Conservation (phyloP, 2,888 invertebrate species). For the Caradrina kadenii region DNA sequence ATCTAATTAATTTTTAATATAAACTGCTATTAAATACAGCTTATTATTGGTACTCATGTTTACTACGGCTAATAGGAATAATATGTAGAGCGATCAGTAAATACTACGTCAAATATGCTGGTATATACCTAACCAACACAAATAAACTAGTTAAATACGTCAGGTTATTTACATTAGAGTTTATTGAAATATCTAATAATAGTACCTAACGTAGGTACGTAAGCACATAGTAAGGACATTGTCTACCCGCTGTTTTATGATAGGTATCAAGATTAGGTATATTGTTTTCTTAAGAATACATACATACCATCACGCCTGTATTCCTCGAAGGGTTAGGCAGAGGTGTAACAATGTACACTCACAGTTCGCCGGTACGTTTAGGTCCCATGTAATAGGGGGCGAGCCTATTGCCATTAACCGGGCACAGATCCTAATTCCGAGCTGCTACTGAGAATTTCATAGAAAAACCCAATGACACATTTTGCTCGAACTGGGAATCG, state of each 20-base stretch:
- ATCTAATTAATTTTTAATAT: conserved; percentile 29
- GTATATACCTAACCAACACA: conserved; percentile 34
- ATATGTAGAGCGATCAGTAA: conserved; percentile 43
- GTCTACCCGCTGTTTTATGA: not conserved
- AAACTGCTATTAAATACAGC: conserved; percentile 33
- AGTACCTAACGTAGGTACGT: not conserved
- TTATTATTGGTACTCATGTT: conserved; percentile 28
- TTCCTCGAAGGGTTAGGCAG: no score
- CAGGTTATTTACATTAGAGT: conserved; percentile 34
- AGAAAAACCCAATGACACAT: no score
- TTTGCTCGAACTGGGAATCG: no score
- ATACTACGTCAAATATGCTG: conserved; percentile 44
- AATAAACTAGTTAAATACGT: conserved; percentile 45
- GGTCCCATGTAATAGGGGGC: no score
- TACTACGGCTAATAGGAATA: conserved; percentile 21
- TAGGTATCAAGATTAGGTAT: not conserved
- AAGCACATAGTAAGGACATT: conserved; percentile 19
- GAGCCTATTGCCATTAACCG: no score
- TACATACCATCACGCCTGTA: no score
- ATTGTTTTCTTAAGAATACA: no score
- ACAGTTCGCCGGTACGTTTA: no score
- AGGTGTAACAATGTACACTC: no score
- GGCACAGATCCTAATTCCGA: no score
- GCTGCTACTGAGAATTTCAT: no score
- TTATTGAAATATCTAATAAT: conserved; percentile 45